A percentile compares a stretch with the other conserved stretches of the same genome.
phyloP scores from a whole-genome alignment of 2,113 vertebrate species.

The Zosterops borbonicus region DNA sequence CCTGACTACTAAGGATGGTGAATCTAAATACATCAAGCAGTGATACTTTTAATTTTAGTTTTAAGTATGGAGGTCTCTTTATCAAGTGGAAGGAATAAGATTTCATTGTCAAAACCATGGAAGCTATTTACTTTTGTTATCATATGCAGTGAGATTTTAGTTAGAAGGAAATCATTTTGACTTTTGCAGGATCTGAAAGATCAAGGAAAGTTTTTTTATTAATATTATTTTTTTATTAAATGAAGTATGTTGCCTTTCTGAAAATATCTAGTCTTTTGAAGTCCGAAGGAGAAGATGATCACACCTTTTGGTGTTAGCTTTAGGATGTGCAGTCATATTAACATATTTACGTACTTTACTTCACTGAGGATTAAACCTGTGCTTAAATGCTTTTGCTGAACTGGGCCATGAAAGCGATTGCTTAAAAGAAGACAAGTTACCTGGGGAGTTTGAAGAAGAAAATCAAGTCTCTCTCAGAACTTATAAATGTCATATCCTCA shows the following conservation, averaged over 20 bases:
- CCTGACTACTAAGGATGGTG: not conserved
- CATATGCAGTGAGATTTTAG: not conserved
- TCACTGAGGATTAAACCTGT: not conserved
- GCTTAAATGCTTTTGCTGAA: slow-evolving; percentile 12
- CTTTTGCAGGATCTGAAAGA: not conserved
- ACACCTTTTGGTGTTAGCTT: not conserved
- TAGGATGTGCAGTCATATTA: not conserved
- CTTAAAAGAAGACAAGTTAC: not conserved
- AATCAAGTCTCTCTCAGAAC: slow-evolving; percentile 14
- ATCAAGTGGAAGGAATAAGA: not conserved
- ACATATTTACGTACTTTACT: not conserved
- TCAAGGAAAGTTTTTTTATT: not conserved
- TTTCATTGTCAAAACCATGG: not conserved
- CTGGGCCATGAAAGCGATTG: not conserved
- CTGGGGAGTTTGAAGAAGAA: slow-evolving; percentile 1
- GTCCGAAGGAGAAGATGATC: not conserved
- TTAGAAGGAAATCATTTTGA: not conserved
- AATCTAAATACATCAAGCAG: not conserved
- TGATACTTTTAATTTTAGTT: not conserved
- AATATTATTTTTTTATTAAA: not conserved
- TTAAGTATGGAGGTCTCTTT: not conserved
- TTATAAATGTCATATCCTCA: slow-evolving; percentile 18
- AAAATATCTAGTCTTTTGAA: slow-evolving; percentile 20
- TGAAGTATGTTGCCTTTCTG: not conserved
- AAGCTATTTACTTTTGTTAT: not conserved